Conservation (phyloP, 1,140 invertebrate species). For the Trichogramma pretiosum region DNA sequence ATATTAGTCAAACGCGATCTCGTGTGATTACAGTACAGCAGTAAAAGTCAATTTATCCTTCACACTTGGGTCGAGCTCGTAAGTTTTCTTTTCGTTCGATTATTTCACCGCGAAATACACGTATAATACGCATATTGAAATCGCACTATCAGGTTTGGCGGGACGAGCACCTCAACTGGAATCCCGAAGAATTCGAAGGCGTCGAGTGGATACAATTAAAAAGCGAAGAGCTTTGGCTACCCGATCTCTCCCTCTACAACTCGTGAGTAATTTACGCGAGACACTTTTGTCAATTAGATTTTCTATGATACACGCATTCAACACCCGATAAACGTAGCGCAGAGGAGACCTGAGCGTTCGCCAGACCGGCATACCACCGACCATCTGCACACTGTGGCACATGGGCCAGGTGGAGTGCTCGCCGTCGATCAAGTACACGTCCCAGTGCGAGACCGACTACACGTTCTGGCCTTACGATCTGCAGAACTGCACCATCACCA, state of each 20-base stretch:
- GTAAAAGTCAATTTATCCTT: conserved; percentile 23
- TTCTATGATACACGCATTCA: no score
- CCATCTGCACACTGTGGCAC: conserved; percentile 27
- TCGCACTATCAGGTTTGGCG: conserved; percentile 45
- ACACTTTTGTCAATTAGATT: no score
- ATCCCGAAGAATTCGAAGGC: conserved; percentile 36
- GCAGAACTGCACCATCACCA: conserved; percentile 35
- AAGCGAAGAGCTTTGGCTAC: conserved; percentile 42
- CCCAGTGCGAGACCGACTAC: conserved; percentile 33
- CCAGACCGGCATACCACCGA: conserved; percentile 24
- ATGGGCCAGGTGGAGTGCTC: conserved; percentile 29
- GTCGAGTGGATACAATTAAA: conserved; percentile 35
- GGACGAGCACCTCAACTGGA: conserved; percentile 45
- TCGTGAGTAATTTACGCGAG: conserved; percentile 40
- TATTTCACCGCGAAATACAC: no score
- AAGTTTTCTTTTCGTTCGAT: no score
- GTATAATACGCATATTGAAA: conserved; percentile 10
- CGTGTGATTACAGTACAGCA: conserved; percentile 24
- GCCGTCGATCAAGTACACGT: conserved; percentile 24
- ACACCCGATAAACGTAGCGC: conserved; percentile 1
- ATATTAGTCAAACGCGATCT: no score
- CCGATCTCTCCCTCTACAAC: conserved; percentile 45
- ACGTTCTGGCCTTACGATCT: conserved; percentile 39
- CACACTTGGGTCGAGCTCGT: conserved; percentile 35
- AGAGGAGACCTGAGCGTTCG: conserved; percentile 28